phyloP scores from a whole-genome alignment of 2,888 invertebrate species.

The Eledona agricola region DNA sequence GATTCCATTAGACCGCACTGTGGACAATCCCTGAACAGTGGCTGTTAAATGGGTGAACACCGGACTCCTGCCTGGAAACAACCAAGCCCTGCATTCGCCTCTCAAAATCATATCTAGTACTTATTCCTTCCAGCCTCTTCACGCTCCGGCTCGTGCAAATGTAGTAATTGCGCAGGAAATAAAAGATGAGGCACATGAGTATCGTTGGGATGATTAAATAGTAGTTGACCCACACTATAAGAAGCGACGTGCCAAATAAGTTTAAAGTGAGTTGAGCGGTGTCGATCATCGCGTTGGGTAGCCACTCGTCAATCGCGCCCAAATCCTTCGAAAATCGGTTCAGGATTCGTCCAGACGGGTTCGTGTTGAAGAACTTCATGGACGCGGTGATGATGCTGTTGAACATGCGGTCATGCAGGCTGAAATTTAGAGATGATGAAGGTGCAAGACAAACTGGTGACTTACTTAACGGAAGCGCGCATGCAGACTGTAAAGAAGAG shows the following conservation, averaged over 20 bases:
- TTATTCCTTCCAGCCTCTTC: slow-evolving; percentile 76
- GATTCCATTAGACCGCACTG: slow-evolving; percentile 74
- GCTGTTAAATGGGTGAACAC: slow-evolving; percentile 77
- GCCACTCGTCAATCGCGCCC: slow-evolving; percentile 66
- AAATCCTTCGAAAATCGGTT: slow-evolving; percentile 79
- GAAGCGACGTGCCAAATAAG: slow-evolving; percentile 78
- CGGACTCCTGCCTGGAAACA: slow-evolving; percentile 76
- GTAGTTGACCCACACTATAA: slow-evolving; percentile 76
- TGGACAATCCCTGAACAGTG: slow-evolving; percentile 77
- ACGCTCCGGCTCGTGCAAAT: slow-evolving; percentile 78
- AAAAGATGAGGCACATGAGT: slow-evolving; percentile 71
- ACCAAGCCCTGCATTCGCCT: too few species aligned
- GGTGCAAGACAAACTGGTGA: background rate
- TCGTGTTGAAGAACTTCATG: slow-evolving; percentile 81
- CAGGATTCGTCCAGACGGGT: slow-evolving; percentile 74
- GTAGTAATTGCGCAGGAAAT: slow-evolving; percentile 72
- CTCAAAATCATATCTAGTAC: too few species aligned
- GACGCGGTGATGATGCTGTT: slow-evolving; percentile 70
- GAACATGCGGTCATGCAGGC: slow-evolving; percentile 81
- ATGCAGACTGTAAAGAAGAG: slow-evolving; percentile 72
- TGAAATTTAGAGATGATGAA: slow-evolving; percentile 52
- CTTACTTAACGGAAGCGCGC: slow-evolving; percentile 65
- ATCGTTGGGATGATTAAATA: slow-evolving; percentile 73
- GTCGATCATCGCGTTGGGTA: slow-evolving; percentile 64
- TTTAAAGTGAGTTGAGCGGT: slow-evolving; percentile 70